Evolutionary conservation across 2,797 vertebrate genomes (phyloP).

Genomic region (Ctenochaetus hawaiiensis): DNA sequence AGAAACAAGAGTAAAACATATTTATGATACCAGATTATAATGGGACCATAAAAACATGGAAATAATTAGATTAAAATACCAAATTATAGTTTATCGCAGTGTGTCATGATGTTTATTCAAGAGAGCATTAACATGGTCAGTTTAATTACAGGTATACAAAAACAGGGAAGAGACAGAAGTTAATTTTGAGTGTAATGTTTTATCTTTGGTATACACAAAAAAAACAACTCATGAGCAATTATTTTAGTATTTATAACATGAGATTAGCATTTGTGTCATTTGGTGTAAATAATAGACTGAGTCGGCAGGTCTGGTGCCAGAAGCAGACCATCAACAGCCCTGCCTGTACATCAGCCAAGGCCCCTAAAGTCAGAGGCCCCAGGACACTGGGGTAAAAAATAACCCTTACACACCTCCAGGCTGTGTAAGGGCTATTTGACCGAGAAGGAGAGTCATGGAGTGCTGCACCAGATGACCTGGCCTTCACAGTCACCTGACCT

Average conservation of each 20-base stretch:
- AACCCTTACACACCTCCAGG: no score
- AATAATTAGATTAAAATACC: neutral
- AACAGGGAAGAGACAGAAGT: neutral
- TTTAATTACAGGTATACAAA: neutral
- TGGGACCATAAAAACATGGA: neutral
- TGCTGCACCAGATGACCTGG: no score
- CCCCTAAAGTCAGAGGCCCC: neutral
- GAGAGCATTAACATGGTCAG: neutral
- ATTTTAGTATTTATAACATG: neutral
- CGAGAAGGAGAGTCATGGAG: no score
- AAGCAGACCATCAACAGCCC: neutral
- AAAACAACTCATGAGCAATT: neutral
- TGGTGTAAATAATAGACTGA: neutral
- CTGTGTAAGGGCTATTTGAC: no score
- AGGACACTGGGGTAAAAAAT: neutral
- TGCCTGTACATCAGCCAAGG: conserved; percentile 5
- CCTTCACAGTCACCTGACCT: no score
- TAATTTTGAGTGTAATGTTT: no score
- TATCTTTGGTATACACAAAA: neutral
- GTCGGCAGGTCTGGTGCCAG: neutral
- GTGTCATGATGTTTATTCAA: neutral
- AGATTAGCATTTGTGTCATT: neutral
- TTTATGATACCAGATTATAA: neutral
- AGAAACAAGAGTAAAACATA: neutral
- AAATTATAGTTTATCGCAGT: neutral